Evolutionary conservation across 2,888 invertebrate genomes (phyloP).

Genomic region (Pristionchus entomophagus): DNA sequence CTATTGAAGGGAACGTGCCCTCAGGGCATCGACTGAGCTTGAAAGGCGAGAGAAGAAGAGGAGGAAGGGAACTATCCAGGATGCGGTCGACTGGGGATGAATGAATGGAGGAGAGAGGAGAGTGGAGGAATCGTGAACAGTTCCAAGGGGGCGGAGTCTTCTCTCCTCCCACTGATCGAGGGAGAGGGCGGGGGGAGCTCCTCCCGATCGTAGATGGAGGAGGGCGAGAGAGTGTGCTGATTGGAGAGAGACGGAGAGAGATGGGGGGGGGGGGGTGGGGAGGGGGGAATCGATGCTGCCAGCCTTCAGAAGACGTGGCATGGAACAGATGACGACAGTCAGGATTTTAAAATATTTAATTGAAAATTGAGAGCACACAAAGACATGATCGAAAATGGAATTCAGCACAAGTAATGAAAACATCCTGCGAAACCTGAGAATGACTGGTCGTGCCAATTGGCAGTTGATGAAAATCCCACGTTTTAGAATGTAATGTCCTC

Average conservation of each 20-base stretch:
- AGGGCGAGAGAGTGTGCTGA: not conserved
- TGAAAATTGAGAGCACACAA: not conserved
- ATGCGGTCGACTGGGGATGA: constrained; percentile 7
- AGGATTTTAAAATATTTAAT: not conserved
- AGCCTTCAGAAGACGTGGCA: not conserved
- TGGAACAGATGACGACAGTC: not conserved
- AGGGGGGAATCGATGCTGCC: constrained; percentile 1
- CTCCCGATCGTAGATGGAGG: not conserved
- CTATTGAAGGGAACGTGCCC: not conserved
- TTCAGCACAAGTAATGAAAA: not conserved
- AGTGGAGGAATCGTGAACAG: constrained; percentile 14
- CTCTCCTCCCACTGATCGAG: not conserved
- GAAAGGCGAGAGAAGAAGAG: not conserved
- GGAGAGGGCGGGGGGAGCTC: not conserved
- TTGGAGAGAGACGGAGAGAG: not conserved
- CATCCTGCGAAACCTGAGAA: not conserved
- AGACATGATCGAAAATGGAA: not conserved
- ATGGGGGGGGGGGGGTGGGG: not conserved
- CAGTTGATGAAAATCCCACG: not conserved
- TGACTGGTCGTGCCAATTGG: not conserved
- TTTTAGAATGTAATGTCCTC: not conserved
- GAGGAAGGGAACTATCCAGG: constrained; percentile 20
- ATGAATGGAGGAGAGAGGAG: constrained; percentile 28
- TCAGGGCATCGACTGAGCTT: not conserved
- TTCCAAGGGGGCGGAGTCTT: constrained; percentile 15